Conservation (phyloP, 2,797 vertebrate species). For the Columba guinea region DNA sequence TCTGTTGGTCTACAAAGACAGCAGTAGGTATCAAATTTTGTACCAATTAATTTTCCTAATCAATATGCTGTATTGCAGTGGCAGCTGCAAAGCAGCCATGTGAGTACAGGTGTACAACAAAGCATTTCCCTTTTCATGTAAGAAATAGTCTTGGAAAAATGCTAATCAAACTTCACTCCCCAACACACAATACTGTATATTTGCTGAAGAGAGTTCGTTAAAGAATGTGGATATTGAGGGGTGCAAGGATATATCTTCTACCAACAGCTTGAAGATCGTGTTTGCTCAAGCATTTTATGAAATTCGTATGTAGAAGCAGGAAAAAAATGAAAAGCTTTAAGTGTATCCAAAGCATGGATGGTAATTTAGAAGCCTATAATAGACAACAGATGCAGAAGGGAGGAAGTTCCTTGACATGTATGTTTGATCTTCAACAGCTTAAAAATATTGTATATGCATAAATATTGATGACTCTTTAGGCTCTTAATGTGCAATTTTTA, state of each 20-base stretch:
- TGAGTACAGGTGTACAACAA: constrained; percentile 11
- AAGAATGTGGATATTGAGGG: neutral
- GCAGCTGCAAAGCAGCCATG: constrained; percentile 38
- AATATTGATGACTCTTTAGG: neutral
- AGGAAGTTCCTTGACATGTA: neutral
- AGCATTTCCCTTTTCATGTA: neutral
- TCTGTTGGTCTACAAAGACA: constrained; percentile 93
- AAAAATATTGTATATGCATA: neutral
- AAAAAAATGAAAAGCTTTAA: neutral
- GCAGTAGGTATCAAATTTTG: constrained; percentile 75
- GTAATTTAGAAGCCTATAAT: neutral
- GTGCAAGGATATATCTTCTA: neutral
- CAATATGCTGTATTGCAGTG: constrained; percentile 15
- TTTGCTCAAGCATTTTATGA: neutral
- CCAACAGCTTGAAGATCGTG: neutral
- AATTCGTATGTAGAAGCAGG: neutral
- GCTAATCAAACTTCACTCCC: neutral
- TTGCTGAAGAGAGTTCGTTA: neutral
- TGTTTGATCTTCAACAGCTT: neutral
- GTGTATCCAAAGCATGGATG: neutral
- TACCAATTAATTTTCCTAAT: constrained; percentile 46
- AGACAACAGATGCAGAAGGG: neutral
- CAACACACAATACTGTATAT: neutral
- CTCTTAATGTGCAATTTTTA: neutral
- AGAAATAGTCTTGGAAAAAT: neutral